Percentiles rank a stretch among this genome's conserved stretches.
phyloP scores from a whole-genome alignment of 1,140 invertebrate species.

The Zaprionus africanus region DNA sequence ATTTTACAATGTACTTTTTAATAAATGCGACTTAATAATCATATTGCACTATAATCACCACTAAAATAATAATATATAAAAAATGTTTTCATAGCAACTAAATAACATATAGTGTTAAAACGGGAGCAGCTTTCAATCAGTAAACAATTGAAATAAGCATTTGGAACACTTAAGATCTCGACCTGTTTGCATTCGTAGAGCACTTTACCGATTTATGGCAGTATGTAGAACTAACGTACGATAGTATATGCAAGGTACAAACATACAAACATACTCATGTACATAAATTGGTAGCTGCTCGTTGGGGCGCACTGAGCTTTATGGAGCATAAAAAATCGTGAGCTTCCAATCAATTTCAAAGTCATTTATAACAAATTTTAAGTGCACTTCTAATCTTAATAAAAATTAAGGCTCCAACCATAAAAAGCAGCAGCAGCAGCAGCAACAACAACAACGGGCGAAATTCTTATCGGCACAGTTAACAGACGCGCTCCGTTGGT shows the following conservation, averaged over 20 bases:
- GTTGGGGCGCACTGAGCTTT: constrained; percentile 48
- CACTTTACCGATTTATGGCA: constrained; percentile 12
- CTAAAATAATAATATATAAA: too few species aligned
- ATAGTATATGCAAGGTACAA: not conserved
- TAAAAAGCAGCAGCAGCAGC: constrained; percentile 50
- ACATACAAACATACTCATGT: not conserved
- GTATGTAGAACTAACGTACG: constrained; percentile 11
- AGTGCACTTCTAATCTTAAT: constrained; percentile 70
- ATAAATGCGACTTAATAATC: too few species aligned
- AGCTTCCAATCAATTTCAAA: constrained; percentile 76
- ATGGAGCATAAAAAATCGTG: constrained; percentile 53
- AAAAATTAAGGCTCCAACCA: constrained; percentile 65
- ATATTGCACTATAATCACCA: too few species aligned
- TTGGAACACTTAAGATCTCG: not conserved
- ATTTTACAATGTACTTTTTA: too few species aligned
- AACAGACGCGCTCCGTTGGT: constrained; percentile 46
- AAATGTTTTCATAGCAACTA: not conserved
- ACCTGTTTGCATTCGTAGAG: not conserved
- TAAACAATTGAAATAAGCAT: not conserved
- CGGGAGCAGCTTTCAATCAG: not conserved
- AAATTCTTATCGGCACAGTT: constrained; percentile 67
- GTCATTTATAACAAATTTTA: constrained; percentile 81
- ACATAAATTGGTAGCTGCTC: constrained; percentile 13
- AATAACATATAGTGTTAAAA: not conserved
- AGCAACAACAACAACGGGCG: constrained; percentile 2